Conservation (phyloP, 2,113 vertebrate species). For the Sterna hirundo region DNA sequence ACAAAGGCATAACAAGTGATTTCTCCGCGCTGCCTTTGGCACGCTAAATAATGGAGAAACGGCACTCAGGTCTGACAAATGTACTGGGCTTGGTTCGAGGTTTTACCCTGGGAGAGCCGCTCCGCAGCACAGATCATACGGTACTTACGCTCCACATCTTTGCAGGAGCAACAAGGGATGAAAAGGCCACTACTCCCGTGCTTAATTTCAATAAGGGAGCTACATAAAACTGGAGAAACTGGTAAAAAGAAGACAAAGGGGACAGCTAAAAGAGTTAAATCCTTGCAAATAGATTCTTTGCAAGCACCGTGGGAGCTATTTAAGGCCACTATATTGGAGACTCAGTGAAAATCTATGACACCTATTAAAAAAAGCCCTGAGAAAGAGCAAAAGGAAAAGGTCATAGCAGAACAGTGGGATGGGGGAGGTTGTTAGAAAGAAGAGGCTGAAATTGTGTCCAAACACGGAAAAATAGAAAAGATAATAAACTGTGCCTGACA, state of each 20-base stretch:
- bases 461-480: neutral
- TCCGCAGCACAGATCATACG: neutral
- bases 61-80: neutral
- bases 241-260: neutral
- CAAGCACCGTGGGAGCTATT: neutral
- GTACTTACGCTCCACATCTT: neutral
- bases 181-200: neutral
- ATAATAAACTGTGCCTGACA: neutral
- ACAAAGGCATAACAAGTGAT: neutral
- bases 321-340: neutral
- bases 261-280: neutral
- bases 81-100: neutral
- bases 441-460: neutral
- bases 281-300: neutral
- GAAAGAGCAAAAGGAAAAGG: constrained; percentile 32
- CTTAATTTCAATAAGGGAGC: neutral
- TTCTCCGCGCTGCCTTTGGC: neutral
- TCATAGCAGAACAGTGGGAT: neutral
- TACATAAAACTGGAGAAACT: neutral
- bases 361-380: neutral
- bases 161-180: neutral
- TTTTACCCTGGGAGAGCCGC: neutral
- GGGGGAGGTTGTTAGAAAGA: neutral
- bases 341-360: neutral
- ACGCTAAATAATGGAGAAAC: neutral